These are phyloP conservation scores for Henricia sp. DNA, from an alignment of 53 echinoderm and acorn worm genomes.

Conservation along the genomic window DNA sequence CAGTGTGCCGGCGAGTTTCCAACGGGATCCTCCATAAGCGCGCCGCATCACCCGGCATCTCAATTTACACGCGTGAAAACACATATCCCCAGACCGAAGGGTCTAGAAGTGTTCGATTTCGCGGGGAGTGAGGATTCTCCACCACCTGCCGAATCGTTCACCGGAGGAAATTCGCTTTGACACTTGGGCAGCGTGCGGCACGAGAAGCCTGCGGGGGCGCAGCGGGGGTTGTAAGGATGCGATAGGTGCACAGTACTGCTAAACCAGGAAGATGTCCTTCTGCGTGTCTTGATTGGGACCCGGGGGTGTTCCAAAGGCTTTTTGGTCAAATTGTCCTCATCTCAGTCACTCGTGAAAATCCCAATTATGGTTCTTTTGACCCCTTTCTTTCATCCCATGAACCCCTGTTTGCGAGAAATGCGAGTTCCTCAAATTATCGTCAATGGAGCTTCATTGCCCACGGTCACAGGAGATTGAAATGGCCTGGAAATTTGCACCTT, in stretches of 20 bases:
- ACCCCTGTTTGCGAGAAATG: neutral
- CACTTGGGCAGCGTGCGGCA: neutral
- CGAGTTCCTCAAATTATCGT: neutral
- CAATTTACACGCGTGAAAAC: slow-evolving; percentile 57
- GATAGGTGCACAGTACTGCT: slow-evolving; percentile 1
- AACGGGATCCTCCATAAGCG: neutral
- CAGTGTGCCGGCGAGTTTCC: neutral
- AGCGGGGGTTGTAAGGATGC: neutral
- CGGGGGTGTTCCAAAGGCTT: neutral
- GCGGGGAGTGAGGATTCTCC: neutral
- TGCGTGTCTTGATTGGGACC: no score
- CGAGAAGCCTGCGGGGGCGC: neutral
- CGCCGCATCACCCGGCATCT: slow-evolving; percentile 37
- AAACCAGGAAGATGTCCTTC: neutral
- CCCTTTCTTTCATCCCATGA: slow-evolving; percentile 10
- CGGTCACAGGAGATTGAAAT: slow-evolving; percentile 29
- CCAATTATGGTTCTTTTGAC: slow-evolving; percentile 28
- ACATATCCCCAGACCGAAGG: slow-evolving; percentile 30
- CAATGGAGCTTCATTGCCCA: slow-evolving; percentile 9
- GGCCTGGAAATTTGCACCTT: neutral
- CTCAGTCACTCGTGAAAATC: slow-evolving; percentile 32
- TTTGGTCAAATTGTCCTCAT: slow-evolving; percentile 10
- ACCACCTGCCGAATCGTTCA: slow-evolving; percentile 32
- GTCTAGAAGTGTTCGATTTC: slow-evolving; percentile 24
- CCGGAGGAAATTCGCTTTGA: slow-evolving; percentile 46